Evolutionary conservation across 2,888 invertebrate genomes (phyloP), one percentile per base, ranked within the genome.

Genomic region (Papilio protenor): DNA sequence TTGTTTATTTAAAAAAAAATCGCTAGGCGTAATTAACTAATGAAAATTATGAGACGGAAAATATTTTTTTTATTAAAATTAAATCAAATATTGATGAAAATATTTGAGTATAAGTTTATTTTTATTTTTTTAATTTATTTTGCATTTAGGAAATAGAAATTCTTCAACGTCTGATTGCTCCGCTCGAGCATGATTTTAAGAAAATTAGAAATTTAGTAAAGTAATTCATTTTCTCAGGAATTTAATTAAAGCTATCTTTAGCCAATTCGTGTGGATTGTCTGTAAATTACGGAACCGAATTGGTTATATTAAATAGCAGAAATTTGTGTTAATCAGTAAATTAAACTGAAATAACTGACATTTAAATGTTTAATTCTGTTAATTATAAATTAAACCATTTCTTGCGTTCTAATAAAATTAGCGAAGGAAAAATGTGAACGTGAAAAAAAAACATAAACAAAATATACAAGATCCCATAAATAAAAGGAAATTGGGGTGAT

Each of bases 221-320:
- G 75, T 74, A 78, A 78, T 75, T 75, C 52, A 78, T 75, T 78
- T 75, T 75, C 77, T 75, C 70, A 40, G 61, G 75, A 78, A 78
- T 78, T 78, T 78, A 78, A 78, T 78, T 78, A 78, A 75, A 78
- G 74, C 75, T n/a, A 70, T 75, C 70, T 75, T 75, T 61, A 71
- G 23, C 75, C 75, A 69, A 75, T 78, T 78, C 75, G 77, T 78
- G 77, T 59, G 70, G 75, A 77, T 77, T 77, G 76, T 77, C 76
- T 77, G 76, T 77, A 64, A 72, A 77, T 72, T 77, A 77, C 71
- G 33, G 40, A 10, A 40, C 49, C 52, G 33, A 73, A 77, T 77
- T 77, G 64, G 64, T 77, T 73, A 77, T 64, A 73, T 72, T 77
- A 77, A 77, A 77, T 27, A 55, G 40, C 52, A 52, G 72, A 77